Conservation (phyloP, 2,888 invertebrate species). For the Meta bourneti region DNA sequence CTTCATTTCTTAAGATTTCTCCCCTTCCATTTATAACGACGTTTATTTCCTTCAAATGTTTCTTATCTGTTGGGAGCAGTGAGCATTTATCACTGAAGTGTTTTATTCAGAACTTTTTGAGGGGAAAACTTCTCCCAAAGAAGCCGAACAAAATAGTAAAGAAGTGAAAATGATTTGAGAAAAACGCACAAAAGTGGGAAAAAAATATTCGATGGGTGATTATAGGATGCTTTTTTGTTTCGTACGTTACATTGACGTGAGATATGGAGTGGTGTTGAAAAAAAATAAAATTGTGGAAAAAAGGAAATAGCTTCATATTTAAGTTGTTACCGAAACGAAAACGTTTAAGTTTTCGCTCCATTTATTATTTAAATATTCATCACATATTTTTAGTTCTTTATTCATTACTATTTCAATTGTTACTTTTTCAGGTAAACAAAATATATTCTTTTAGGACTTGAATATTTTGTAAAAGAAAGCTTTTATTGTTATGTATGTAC, state of each 20-base stretch:
- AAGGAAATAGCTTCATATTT: not conserved
- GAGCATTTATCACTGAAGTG: constrained; percentile 35
- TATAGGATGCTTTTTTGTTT: constrained; percentile 10
- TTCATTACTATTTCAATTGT: not conserved
- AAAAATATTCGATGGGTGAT: not conserved
- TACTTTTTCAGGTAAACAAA: too few species aligned
- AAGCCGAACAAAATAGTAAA: not conserved
- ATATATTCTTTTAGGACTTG: too few species aligned
- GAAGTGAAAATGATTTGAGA: constrained; percentile 12
- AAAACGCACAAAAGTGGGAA: not conserved
- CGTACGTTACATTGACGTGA: not conserved
- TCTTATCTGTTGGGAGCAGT: constrained; percentile 49
- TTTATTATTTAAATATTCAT: not conserved
- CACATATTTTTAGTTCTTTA: not conserved
- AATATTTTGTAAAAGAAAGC: too few species aligned
- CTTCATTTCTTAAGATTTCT: constrained; percentile 22
- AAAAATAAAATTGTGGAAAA: not conserved
- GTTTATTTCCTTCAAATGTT: constrained; percentile 49
- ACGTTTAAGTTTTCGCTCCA: not conserved
- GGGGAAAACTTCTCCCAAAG: not conserved
- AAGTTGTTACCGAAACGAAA: not conserved
- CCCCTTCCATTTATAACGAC: constrained; percentile 44
- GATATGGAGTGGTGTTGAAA: not conserved
- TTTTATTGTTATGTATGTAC: too few species aligned
- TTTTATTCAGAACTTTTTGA: constrained; percentile 49